Conservation (phyloP, 2,797 vertebrate species). For the Babyrousa celebensis region DNA sequence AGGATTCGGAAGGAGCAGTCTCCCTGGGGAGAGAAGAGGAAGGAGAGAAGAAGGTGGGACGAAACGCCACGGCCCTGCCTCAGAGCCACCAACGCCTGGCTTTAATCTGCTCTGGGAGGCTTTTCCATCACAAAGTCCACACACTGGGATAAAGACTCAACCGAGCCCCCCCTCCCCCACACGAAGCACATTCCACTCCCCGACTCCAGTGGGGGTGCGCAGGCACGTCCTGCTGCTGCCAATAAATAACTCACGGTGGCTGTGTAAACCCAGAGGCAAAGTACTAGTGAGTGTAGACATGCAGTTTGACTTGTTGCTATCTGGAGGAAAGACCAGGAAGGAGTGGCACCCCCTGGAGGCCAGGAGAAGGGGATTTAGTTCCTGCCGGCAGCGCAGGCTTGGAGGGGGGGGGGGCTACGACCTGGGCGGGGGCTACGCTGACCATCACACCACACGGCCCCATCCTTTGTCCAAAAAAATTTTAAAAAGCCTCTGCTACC, state of each 20-base stretch:
- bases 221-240: slow-evolving; percentile 80
- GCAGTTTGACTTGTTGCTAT: slow-evolving; percentile 77
- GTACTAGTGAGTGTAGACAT: slow-evolving; percentile 72
- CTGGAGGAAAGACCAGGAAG: slow-evolving; percentile 67
- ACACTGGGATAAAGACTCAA: slow-evolving; percentile 64
- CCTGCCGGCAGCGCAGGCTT: neutral
- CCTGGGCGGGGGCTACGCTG: neutral
- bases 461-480: neutral
- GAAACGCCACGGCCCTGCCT: slow-evolving; percentile 57
- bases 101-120: slow-evolving; percentile 72
- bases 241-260: slow-evolving; percentile 85
- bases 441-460: neutral
- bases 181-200: slow-evolving; percentile 80
- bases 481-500: neutral
- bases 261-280: slow-evolving; percentile 83
- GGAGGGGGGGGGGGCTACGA: too few species aligned
- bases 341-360: slow-evolving; percentile 64
- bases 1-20: slow-evolving; percentile 21
- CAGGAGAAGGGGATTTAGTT: slow-evolving; percentile 32
- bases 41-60: slow-evolving; percentile 46
- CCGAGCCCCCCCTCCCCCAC: slow-evolving; percentile 80
- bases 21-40: slow-evolving; percentile 54
- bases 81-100: slow-evolving; percentile 71
- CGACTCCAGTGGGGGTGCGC: slow-evolving; percentile 78
- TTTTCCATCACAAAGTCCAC: slow-evolving; percentile 87